phyloP scores from a whole-genome alignment of 2,888 invertebrate genomes.

The Lapara coniferarum region DNA sequence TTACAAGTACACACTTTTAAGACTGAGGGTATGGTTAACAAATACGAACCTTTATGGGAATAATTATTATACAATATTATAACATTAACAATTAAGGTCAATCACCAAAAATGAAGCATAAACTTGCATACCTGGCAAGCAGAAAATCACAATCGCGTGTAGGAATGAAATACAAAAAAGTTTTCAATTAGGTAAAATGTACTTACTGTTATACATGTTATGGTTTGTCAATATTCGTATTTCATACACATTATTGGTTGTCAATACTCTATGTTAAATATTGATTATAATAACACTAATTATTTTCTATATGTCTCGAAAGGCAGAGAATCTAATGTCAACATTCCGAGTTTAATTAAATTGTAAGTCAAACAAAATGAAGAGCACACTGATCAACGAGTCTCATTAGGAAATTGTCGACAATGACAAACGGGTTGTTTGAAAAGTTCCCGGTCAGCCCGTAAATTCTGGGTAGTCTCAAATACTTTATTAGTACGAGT shows the following conservation, averaged over 20 bases:
- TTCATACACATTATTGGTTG: background rate
- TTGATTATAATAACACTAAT: background rate
- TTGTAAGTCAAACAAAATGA: background rate
- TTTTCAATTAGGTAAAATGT: background rate
- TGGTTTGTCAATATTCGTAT: background rate
- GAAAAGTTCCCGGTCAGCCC: too few species aligned
- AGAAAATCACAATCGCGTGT: conserved; percentile 12
- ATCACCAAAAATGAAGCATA: conserved; percentile 19
- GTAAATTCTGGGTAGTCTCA: too few species aligned
- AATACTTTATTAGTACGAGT: too few species aligned
- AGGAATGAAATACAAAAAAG: conserved; percentile 10
- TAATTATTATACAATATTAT: conserved; percentile 21
- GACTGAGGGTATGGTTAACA: conserved; percentile 16
- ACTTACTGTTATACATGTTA: background rate
- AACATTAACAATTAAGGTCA: conserved; percentile 17
- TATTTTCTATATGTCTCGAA: conserved; percentile 4
- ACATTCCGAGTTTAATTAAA: too few species aligned
- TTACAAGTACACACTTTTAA: conserved; percentile 16
- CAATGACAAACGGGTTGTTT: too few species aligned
- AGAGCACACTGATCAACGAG: too few species aligned
- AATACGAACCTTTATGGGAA: conserved; percentile 12
- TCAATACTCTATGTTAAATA: background rate
- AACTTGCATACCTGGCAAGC: conserved; percentile 24
- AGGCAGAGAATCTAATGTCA: background rate
- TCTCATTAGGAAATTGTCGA: too few species aligned